Conservation (phyloP, 1,140 invertebrate species). For the Rhyzopertha dominica region DNA sequence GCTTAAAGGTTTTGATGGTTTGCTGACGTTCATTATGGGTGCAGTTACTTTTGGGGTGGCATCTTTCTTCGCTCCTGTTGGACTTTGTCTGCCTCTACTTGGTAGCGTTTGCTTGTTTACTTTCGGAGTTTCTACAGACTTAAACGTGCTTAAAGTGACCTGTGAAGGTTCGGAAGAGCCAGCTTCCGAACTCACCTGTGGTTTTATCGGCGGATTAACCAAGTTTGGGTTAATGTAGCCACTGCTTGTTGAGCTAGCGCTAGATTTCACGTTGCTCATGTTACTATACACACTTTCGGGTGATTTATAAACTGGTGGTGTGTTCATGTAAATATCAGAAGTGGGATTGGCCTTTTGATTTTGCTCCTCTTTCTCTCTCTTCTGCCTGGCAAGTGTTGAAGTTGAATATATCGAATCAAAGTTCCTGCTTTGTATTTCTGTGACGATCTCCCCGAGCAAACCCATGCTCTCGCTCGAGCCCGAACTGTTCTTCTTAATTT, state of each 20-base stretch:
- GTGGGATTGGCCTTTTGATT: conserved; percentile 45
- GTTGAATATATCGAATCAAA: conserved; percentile 82
- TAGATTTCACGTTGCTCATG: conserved; percentile 52
- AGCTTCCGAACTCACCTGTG: conserved; percentile 2
- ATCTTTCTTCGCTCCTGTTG: conserved; percentile 13
- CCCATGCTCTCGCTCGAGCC: conserved; percentile 60
- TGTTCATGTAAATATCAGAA: conserved; percentile 50
- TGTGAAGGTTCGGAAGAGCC: conserved; percentile 21
- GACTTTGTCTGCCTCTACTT: conserved; percentile 15
- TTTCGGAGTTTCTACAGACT: conserved; percentile 20
- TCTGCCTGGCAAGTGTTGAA: conserved; percentile 59
- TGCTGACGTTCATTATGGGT: conserved; percentile 42
- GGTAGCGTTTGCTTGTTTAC: conserved; percentile 27
- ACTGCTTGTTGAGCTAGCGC: conserved; percentile 58
- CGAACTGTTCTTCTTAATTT: conserved; percentile 40
- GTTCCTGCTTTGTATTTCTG: conserved; percentile 78
- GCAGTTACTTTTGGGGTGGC: conserved; percentile 36
- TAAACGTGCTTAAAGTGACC: conserved; percentile 33
- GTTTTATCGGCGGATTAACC: conserved; percentile 53
- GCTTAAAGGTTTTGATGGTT: conserved; percentile 44
- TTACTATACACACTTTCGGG: conserved; percentile 57
- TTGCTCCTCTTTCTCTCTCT: conserved; percentile 48
- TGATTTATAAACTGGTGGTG: conserved; percentile 52
- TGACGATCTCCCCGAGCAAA: conserved; percentile 76
- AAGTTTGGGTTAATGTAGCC: conserved; percentile 68